Evolutionary conservation across 1,140 invertebrate species (phyloP), one percentile per base, ranked within the genome.

Genomic region (Apis florea): DNA sequence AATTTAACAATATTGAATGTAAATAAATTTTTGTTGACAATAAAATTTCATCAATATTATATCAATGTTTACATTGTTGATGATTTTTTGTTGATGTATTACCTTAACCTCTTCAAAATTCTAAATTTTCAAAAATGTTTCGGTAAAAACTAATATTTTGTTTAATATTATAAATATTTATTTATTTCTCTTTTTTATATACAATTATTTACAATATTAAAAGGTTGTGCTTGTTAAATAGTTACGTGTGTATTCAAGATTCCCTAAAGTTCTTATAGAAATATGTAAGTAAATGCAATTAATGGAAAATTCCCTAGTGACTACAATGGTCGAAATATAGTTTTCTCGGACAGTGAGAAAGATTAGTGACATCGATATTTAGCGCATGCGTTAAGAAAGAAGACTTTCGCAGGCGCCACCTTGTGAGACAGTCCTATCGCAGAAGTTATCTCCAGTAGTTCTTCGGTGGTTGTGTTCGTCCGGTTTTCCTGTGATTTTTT

Each of bases 371-470:
- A 76, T 82, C 73, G 79, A 76, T 76, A 76, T 26, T 78, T 24
- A 21, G 82, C 88, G 85, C 89, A 88, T 83, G 89, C 89, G 90
- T 51, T 3, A 63, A 12, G 58, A 77, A 47, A 66, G 75, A 75
- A 85, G 68, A 67, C 49, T 61, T 40, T 47, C 78, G 56, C 68
- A 81, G 73, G 87, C 90, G 90, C 89, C 89, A 88, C 88, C 90
- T 91, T 56, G 88, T 78, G 88, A 83, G 73, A 79, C 83, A 90
- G 89, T 90, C 63, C 75, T 82, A 84, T 89, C 87, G 85, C 84
- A 88, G 90, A 88, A 90, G 90, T 90, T 86, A 89, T 87, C 85
- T 82, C 76, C 85, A 90, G 74, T 83, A 86, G 89, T 85, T 82
- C 61, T 75, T 84, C 79, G 76, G 83, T 83, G 73, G 86, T 88